Percentiles rank a stretch among this genome's conserved stretches.
Evolutionary conservation across 2,113 vertebrate genomes (phyloP).

Genomic region (Arizona elegans): DNA sequence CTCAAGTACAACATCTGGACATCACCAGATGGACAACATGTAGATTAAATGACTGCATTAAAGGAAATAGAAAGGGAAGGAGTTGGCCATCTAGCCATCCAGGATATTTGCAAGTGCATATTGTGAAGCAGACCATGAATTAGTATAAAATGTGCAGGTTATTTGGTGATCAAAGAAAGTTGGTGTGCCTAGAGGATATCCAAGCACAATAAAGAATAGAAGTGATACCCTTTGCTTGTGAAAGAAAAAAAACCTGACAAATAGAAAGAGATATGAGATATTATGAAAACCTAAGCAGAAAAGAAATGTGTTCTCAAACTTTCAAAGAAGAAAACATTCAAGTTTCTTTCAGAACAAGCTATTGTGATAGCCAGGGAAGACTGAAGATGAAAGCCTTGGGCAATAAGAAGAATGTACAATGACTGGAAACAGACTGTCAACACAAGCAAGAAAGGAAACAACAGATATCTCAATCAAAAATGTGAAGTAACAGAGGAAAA

Average conservation of each 20-base stretch:
- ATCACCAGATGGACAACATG: neutral
- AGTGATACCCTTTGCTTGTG: neutral
- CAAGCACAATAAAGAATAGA: neutral
- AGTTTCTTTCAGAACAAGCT: neutral
- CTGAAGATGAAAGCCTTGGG: neutral
- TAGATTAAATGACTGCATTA: neutral
- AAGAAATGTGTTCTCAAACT: neutral
- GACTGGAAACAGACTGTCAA: neutral
- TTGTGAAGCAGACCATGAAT: neutral
- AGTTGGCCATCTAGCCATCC: neutral
- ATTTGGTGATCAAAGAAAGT: neutral
- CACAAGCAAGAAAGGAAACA: neutral
- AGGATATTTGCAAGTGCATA: neutral
- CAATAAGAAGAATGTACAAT: neutral
- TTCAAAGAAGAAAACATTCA: neutral
- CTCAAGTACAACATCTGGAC: neutral
- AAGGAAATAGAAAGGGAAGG: neutral
- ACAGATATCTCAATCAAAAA: neutral
- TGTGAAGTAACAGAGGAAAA: neutral
- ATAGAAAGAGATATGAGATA: neutral
- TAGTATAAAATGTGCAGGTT: neutral
- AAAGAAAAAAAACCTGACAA: neutral
- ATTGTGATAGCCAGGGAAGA: neutral
- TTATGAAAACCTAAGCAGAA: neutral
- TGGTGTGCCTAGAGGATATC: neutral